Base-by-base conservation (phyloP, 2,888 invertebrate genomes). In the Seira sanloemensis region DNA sequence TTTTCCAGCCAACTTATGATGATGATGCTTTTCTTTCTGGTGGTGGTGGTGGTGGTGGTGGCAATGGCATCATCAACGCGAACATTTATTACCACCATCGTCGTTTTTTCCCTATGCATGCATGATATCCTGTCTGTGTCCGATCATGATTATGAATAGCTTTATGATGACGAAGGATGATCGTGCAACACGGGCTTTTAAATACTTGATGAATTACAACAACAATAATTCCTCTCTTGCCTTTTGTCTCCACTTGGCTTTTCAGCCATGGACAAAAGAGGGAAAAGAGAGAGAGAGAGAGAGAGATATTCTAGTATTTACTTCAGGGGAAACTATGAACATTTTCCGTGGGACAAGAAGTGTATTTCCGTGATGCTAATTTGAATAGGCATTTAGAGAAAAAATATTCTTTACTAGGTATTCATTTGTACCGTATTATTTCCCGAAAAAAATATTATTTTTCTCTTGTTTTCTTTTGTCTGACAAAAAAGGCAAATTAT, bases 321-420 rank as follows among this genome's bases (percentile, higher is more conserved):
- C n/a, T n/a, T n/a, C n/a, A n/a, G 65, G 78, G 78, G 71, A 65
- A 71, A 23, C n/a, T 2, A 18, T 18, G 19, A 54, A 24, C 66
- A 54, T 77, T 21, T 19, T 69, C 37, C n/a, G 25, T 21, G 62
- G 23, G 37, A 37, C 5, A 12, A 58, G 58, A 58, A 58, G 58
- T 58, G 58, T 58, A 73, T 78, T 83, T 78, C 83, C 83, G 77
- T 83, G 78, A 83, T 83, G 78, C 77, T 83, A 83, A 83, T 83
- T 83, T 83, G 77, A 83, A 78, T 73, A 73, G 83, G 37, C 62
- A 77, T 19, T 75, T 58, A 58, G 58, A 58, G n/a, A 58, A 58
- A 37, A n/a, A n/a, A n/a, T n/a, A n/a, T n/a, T n/a, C n/a, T 9
- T 58, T 58, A 58, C n/a, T 58, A 58, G 16, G 58, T 58, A 58